These are phyloP conservation scores for Stenodema calcarata DNA, from an alignment of 2,888 invertebrate genomes.

Conservation along the genomic window DNA sequence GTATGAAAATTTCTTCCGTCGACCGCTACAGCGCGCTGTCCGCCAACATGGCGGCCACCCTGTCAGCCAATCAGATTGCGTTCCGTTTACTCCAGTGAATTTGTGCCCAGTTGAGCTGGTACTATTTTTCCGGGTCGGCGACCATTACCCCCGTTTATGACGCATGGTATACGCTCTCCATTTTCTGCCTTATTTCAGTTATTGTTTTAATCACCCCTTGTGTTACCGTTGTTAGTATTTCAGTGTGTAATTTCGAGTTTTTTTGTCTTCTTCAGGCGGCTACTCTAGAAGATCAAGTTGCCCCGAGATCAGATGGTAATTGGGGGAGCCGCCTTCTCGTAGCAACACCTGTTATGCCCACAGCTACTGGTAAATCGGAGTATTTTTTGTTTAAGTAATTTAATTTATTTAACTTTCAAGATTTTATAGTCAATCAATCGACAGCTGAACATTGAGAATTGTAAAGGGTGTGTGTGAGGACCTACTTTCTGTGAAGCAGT, in stretches of 20 bases:
- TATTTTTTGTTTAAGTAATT: neutral
- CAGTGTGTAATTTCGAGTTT: neutral
- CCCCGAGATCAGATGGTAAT: slow-evolving; percentile 55
- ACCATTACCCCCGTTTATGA: too few species aligned
- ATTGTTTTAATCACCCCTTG: neutral
- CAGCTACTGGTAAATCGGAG: slow-evolving; percentile 54
- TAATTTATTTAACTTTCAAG: too few species aligned
- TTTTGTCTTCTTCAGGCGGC: slow-evolving; percentile 10
- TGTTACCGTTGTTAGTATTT: neutral
- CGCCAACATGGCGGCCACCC: too few species aligned
- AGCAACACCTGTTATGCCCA: slow-evolving; percentile 57
- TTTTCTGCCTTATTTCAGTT: neutral
- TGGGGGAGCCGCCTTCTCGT: slow-evolving; percentile 55
- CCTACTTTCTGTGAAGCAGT: too few species aligned
- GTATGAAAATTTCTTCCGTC: too few species aligned
- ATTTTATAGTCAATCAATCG: too few species aligned
- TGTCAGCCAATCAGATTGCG: too few species aligned
- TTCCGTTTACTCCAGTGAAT: too few species aligned
- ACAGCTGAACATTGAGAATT: too few species aligned
- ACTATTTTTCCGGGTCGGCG: neutral
- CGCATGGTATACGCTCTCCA: too few species aligned
- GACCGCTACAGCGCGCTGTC: too few species aligned
- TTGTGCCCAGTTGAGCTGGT: neutral
- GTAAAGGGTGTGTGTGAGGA: too few species aligned
- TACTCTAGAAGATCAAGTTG: slow-evolving; percentile 46